Conservation (phyloP, 2,113 vertebrate genomes). For the Geothlypis trichas region DNA sequence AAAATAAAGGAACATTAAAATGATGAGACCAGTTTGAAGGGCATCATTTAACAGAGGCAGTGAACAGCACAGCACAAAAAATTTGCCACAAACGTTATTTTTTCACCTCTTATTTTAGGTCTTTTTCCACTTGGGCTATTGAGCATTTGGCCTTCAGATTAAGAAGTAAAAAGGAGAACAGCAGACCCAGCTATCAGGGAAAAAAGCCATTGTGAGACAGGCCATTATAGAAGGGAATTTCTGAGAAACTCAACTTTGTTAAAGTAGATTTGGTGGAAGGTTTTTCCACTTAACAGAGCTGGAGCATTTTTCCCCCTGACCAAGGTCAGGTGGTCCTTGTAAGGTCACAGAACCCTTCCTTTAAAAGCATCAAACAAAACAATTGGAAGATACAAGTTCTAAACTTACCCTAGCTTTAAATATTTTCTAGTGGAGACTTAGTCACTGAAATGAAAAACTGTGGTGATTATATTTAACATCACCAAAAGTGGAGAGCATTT, state of each 20-base stretch:
- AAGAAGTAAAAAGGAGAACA: not conserved
- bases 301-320: not conserved
- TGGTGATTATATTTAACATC: not conserved
- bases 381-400: not conserved
- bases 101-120: not conserved
- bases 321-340: not conserved
- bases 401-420: not conserved
- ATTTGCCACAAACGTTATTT: not conserved
- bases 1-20: not conserved
- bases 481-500: not conserved
- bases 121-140: not conserved
- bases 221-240: not conserved
- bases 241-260: not conserved
- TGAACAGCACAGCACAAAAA: not conserved
- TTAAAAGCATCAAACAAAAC: not conserved
- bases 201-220: not conserved
- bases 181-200: not conserved
- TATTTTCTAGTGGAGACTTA: not conserved
- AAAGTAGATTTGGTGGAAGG: not conserved
- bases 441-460: not conserved
- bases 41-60: not conserved
- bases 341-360: not conserved
- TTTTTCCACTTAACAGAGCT: not conserved
- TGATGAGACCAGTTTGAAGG: not conserved
- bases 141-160: not conserved